phyloP scores from a whole-genome alignment of 2,888 invertebrate species.

The Stenotaenia linearis region DNA sequence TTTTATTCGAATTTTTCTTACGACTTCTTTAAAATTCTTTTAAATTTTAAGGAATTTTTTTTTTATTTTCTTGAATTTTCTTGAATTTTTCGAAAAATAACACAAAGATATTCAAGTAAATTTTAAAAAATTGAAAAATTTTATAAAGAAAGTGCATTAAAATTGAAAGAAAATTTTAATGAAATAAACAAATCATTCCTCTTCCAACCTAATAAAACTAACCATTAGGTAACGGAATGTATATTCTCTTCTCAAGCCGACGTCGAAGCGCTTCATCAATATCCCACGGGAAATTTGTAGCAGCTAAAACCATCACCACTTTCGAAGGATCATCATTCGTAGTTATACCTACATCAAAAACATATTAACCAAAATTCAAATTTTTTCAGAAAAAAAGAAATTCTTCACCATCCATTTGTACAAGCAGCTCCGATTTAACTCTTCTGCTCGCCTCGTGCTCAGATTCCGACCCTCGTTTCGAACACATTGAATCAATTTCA shows the following conservation, averaged over 20 bases:
- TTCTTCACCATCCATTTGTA: conserved; percentile 88
- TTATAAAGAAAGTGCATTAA: too few relatives aligned
- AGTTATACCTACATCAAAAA: conserved; percentile 31
- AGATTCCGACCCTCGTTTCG: conserved; percentile 86
- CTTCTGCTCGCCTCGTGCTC: conserved; percentile 96
- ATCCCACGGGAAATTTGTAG: conserved; percentile 99
- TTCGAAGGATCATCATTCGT: conserved; percentile 48
- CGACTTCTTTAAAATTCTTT: too few relatives aligned
- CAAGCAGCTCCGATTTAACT: conserved; percentile 93
- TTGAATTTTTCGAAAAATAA: not conserved
- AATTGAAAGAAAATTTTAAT: too few relatives aligned
- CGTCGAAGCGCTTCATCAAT: conserved; percentile 92
- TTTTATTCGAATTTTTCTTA: too few relatives aligned
- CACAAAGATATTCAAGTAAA: not conserved
- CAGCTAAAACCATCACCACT: conserved; percentile 96
- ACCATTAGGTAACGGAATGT: conserved; percentile 90
- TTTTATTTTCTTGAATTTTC: too few relatives aligned
- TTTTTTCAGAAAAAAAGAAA: not conserved
- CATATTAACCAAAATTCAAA: not conserved
- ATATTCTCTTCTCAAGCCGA: conserved; percentile 92
- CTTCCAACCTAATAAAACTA: conserved; percentile 45
- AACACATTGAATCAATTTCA: conserved; percentile 96
- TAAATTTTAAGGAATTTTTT: too few relatives aligned
- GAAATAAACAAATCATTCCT: too few relatives aligned
- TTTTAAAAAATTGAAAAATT: conserved; percentile 5